Percentiles rank a stretch among this genome's conserved stretches.
phyloP scores from a whole-genome alignment of 1,140 invertebrate genomes.

The Drosophila pectinifera region DNA sequence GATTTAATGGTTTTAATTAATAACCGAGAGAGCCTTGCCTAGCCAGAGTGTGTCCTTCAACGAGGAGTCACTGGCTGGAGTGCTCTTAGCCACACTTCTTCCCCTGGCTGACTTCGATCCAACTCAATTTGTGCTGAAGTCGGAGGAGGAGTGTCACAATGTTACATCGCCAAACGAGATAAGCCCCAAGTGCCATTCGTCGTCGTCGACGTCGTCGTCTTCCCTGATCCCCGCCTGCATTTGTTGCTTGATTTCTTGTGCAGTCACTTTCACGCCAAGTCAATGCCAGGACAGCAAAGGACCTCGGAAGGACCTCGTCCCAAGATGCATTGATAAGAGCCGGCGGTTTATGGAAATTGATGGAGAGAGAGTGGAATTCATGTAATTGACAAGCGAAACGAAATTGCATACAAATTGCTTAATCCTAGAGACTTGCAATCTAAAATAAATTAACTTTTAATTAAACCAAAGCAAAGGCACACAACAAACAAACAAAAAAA shows the following conservation, averaged over 20 bases:
- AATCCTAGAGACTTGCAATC: constrained; percentile 47
- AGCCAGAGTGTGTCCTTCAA: not conserved
- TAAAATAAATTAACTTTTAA: constrained; percentile 79
- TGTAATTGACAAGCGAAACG: constrained; percentile 62
- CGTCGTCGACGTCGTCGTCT: not conserved
- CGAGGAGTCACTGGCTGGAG: constrained; percentile 1
- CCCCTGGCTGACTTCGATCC: not conserved
- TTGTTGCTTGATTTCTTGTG: constrained; percentile 25
- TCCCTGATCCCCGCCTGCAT: constrained; percentile 21
- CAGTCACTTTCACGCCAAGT: constrained; percentile 36
- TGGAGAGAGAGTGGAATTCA: constrained; percentile 35
- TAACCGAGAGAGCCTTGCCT: not conserved
- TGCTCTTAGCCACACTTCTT: constrained; percentile 17
- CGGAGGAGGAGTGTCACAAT: constrained; percentile 18
- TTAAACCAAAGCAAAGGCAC: constrained; percentile 26
- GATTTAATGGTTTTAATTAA: constrained; percentile 31
- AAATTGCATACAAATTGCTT: constrained; percentile 74
- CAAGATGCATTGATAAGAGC: constrained; percentile 48
- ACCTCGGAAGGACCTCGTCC: not conserved
- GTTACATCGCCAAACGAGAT: constrained; percentile 13
- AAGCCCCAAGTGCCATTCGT: constrained; percentile 17
- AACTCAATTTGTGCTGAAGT: constrained; percentile 28
- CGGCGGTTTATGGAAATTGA: constrained; percentile 73
- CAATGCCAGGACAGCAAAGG: constrained; percentile 28
- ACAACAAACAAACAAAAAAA: constrained; percentile 7